Evolutionary conservation across 2,797 vertebrate species (phyloP).

Genomic region (Halcyon leucocephala): DNA sequence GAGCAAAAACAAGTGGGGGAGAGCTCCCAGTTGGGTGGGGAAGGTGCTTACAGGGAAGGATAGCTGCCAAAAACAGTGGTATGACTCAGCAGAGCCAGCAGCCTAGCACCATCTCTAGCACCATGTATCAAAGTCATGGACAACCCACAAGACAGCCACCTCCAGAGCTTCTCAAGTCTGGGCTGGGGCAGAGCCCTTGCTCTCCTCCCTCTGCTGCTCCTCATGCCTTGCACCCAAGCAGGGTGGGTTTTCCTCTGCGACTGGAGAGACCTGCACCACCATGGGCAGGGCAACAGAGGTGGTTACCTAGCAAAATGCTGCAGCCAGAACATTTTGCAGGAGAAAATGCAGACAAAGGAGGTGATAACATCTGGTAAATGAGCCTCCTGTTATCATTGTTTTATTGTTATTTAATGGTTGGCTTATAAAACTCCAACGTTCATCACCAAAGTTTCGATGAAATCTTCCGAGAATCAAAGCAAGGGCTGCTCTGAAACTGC

Average conservation of each 20-base stretch:
- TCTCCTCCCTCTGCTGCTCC: background rate
- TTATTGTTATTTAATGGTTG: background rate
- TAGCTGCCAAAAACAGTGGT: background rate
- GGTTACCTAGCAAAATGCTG: background rate
- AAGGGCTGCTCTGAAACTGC: background rate
- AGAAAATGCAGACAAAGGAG: background rate
- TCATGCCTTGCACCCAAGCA: background rate
- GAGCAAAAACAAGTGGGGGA: background rate
- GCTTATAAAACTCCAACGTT: background rate
- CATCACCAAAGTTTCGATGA: background rate
- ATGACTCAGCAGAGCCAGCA: background rate
- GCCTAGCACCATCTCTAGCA: background rate
- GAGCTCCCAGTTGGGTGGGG: background rate
- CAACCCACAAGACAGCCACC: background rate
- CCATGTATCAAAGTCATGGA: background rate
- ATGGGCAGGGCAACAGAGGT: background rate
- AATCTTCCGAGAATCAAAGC: background rate
- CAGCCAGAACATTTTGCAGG: background rate
- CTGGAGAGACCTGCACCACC: background rate
- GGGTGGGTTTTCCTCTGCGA: background rate
- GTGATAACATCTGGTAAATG: conserved; percentile 20
- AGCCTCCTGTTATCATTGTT: background rate
- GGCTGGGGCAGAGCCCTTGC: background rate
- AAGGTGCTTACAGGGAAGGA: background rate
- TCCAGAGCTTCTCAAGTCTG: background rate